A percentile compares a stretch with the other conserved stretches of the same genome.
phyloP scores from a whole-genome alignment of 2,888 invertebrate species.

The Plebejus argus region DNA sequence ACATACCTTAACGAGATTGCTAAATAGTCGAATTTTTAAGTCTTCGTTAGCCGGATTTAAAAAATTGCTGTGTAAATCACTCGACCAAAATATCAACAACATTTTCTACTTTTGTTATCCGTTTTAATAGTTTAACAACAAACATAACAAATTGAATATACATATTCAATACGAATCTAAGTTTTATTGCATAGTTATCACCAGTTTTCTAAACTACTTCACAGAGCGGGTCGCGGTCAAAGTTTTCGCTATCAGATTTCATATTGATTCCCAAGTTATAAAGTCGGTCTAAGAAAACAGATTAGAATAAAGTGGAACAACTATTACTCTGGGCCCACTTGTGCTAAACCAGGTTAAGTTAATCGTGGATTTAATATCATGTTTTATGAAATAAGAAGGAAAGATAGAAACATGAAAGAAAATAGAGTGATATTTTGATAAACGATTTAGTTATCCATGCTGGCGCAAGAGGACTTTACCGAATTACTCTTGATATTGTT shows the following conservation, averaged over 20 bases:
- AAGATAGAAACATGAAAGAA: too few species aligned
- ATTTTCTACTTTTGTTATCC: neutral
- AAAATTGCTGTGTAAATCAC: too few species aligned
- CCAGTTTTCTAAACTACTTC: constrained; percentile 7
- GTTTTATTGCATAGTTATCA: constrained; percentile 3
- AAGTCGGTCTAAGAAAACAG: constrained; percentile 6
- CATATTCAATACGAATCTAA: neutral
- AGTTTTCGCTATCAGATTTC: neutral
- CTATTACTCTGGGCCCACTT: neutral
- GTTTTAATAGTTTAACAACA: neutral
- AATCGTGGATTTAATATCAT: too few species aligned
- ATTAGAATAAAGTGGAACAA: constrained; percentile 15
- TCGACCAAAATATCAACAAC: too few species aligned
- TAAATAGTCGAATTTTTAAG: too few species aligned
- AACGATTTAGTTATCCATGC: neutral
- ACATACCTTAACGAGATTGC: too few species aligned
- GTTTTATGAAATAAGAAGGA: too few species aligned
- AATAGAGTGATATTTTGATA: too few species aligned
- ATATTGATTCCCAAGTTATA: constrained; percentile 10
- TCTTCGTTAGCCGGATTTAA: too few species aligned
- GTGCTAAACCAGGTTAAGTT: neutral
- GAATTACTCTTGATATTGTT: too few species aligned
- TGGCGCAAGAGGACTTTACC: too few species aligned
- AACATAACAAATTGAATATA: neutral
- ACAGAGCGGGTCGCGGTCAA: neutral